Evolutionary conservation across 2,888 invertebrate species (phyloP).

Genomic region (Vesta saturnalis): DNA sequence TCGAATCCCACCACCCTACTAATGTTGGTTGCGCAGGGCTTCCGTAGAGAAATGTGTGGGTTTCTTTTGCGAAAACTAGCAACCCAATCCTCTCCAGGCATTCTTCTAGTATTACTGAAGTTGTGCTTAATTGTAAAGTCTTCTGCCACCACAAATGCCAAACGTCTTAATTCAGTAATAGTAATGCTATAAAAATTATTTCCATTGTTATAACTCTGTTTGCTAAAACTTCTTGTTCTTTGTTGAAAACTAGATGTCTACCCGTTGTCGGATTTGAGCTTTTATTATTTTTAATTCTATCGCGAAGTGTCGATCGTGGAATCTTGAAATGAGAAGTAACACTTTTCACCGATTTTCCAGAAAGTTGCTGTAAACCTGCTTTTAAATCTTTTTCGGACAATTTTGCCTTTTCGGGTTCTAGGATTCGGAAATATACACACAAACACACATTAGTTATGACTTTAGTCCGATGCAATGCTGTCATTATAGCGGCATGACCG

Average conservation of each 20-base stretch:
- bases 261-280: background rate
- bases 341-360: background rate
- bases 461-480: no score
- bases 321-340: background rate
- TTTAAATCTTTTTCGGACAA: background rate
- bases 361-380: background rate
- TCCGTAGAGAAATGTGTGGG: background rate
- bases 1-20: background rate
- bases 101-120: background rate
- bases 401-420: background rate
- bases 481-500: no score
- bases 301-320: background rate
- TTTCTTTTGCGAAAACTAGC: background rate
- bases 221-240: background rate
- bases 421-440: background rate
- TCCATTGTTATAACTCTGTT: background rate
- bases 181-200: background rate
- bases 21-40: background rate
- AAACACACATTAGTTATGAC: no score
- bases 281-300: no score
- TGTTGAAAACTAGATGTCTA: background rate
- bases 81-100: background rate
- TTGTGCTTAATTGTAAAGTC: background rate
- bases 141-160: no score
- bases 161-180: no score